Percentiles rank a stretch among this genome's conserved stretches.
Conservation (phyloP, 2,888 invertebrate species). For the Steromphala cineraria region DNA sequence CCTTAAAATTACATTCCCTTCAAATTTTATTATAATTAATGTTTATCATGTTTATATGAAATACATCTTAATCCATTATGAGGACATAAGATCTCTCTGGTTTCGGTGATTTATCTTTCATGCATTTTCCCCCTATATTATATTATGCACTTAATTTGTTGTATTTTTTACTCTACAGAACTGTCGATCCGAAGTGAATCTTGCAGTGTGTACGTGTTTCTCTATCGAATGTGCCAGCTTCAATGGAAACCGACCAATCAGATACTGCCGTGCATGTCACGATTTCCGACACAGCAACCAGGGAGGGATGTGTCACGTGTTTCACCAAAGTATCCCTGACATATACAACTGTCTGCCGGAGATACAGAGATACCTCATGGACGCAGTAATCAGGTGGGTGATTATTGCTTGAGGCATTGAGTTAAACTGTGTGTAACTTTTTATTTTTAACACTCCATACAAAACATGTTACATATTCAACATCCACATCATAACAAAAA, state of each 20-base stretch:
- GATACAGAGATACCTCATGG: conserved; percentile 94
- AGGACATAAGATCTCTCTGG: too few species aligned
- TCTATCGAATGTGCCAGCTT: conserved; percentile 97
- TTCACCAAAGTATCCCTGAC: conserved; percentile 89
- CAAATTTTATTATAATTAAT: too few species aligned
- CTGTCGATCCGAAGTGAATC: conserved; percentile 92
- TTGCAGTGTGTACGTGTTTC: conserved; percentile 96
- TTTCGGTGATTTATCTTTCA: too few species aligned
- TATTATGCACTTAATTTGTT: too few species aligned
- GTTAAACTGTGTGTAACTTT: background rate
- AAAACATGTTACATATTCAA: too few species aligned
- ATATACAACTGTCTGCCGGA: conserved; percentile 93
- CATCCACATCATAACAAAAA: too few species aligned
- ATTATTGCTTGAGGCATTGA: background rate
- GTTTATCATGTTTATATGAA: too few species aligned
- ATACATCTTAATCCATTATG: too few species aligned
- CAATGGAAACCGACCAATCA: conserved; percentile 96
- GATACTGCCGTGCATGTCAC: conserved; percentile 77
- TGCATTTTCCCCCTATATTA: too few species aligned
- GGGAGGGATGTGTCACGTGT: conserved; percentile 83
- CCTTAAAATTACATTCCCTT: too few species aligned
- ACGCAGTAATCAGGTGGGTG: conserved; percentile 90
- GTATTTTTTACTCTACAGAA: conserved; percentile 80
- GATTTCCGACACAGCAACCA: conserved; percentile 61
- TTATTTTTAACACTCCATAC: too few species aligned